phyloP scores from a whole-genome alignment of 1,140 invertebrate genomes.

The Drosophila azteca region DNA sequence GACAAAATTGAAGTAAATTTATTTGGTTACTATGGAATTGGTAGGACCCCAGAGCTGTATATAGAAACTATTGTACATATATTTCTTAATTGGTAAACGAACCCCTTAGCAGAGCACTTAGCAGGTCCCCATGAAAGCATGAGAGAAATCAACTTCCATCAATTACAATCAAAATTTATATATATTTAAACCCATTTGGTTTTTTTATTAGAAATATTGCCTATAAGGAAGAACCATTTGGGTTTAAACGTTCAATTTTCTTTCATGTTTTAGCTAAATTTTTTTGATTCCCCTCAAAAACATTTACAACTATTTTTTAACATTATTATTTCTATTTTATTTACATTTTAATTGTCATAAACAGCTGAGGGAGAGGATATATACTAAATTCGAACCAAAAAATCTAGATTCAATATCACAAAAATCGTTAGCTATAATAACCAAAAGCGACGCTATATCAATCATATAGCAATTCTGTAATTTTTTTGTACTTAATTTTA shows the following conservation, averaged over 20 bases:
- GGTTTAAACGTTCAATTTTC: conserved; percentile 7
- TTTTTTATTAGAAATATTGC: too few relatives aligned
- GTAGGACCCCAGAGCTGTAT: conserved; percentile 32
- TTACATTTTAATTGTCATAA: conserved; percentile 69
- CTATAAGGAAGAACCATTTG: too few relatives aligned
- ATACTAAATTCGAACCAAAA: conserved; percentile 53
- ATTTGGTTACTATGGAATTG: neutral
- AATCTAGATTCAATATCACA: conserved; percentile 46
- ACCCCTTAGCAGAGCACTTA: conserved; percentile 3
- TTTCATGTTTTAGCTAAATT: conserved; percentile 28
- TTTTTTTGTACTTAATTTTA: conserved; percentile 79
- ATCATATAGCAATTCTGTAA: conserved; percentile 73
- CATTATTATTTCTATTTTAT: conserved; percentile 58
- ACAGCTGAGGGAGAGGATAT: conserved; percentile 76
- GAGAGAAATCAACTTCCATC: conserved; percentile 26
- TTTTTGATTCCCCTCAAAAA: conserved; percentile 14
- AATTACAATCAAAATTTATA: neutral
- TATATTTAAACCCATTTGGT: too few relatives aligned
- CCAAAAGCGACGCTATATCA: conserved; percentile 71
- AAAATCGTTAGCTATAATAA: conserved; percentile 79
- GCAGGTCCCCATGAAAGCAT: conserved; percentile 23
- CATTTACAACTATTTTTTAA: conserved; percentile 54
- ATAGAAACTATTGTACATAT: conserved; percentile 41
- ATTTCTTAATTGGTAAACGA: conserved; percentile 19
- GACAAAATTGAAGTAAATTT: neutral